A percentile compares a stretch with the other conserved stretches of the same genome.
Conservation (phyloP, 2,888 invertebrate genomes). For the Rhingia campestris region DNA sequence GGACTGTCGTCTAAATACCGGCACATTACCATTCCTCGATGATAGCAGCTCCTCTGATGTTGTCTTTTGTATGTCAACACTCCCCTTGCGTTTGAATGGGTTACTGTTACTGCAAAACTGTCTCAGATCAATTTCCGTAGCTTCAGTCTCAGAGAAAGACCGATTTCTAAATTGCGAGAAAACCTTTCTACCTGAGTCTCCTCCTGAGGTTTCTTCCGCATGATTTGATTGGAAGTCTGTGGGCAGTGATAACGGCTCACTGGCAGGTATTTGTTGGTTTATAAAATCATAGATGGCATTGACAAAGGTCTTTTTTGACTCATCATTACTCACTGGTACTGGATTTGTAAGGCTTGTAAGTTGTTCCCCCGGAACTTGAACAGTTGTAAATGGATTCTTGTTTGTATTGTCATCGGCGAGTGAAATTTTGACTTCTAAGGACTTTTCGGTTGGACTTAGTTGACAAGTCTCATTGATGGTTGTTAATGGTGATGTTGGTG, state of each 20-base stretch:
- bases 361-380: constrained; percentile 36
- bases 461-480: constrained; percentile 61
- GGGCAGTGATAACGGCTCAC: constrained; percentile 75
- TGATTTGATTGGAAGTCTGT: constrained; percentile 63
- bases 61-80: constrained; percentile 80
- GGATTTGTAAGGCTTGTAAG: constrained; percentile 20
- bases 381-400: constrained; percentile 65
- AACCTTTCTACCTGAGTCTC: constrained; percentile 34
- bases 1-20: constrained; percentile 80
- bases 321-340: constrained; percentile 16
- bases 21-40: constrained; percentile 62
- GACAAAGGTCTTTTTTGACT: constrained; percentile 56
- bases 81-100: constrained; percentile 76
- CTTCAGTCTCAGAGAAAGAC: constrained; percentile 79
- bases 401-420: constrained; percentile 59
- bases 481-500: constrained; percentile 61
- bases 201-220: constrained; percentile 16
- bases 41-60: constrained; percentile 82
- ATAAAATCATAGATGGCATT: constrained; percentile 66
- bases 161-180: constrained; percentile 77
- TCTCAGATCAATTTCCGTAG: constrained; percentile 76
- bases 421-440: constrained; percentile 32
- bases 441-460: constrained; percentile 47
- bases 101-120: constrained; percentile 75
- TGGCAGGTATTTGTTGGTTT: constrained; percentile 51